Evolutionary conservation across 1,140 invertebrate genomes (phyloP).

Genomic region (Coelopa frigida): DNA sequence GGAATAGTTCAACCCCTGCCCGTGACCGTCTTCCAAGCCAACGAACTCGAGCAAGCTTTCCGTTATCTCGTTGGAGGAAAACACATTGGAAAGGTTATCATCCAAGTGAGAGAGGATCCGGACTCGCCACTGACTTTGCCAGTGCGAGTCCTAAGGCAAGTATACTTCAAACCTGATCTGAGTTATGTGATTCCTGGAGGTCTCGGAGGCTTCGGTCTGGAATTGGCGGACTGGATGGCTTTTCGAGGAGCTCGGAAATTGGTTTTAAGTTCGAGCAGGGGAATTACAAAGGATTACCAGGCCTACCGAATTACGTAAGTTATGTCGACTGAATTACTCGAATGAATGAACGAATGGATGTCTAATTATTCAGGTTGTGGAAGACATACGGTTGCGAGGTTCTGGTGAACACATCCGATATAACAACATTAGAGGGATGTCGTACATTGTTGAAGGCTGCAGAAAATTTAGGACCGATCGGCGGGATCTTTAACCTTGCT

Average conservation of each 20-base stretch:
- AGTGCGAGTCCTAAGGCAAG: constrained; percentile 39
- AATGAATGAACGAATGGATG: too few relatives aligned
- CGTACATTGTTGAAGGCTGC: constrained; percentile 56
- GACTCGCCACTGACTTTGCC: constrained; percentile 37
- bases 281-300: constrained; percentile 76
- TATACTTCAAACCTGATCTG: constrained; percentile 45
- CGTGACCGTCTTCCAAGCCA: constrained; percentile 51
- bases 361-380: constrained; percentile 55
- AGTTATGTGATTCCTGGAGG: constrained; percentile 63
- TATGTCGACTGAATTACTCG: too few relatives aligned
- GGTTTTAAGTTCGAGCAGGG: constrained; percentile 71
- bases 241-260: constrained; percentile 70
- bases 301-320: constrained; percentile 51
- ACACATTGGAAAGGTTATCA: constrained; percentile 78
- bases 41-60: constrained; percentile 61
- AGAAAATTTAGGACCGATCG: constrained; percentile 55
- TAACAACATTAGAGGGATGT: constrained; percentile 55
- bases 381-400: constrained; percentile 55
- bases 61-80: constrained; percentile 75
- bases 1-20: constrained; percentile 60
- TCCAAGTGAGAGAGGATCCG: constrained; percentile 27
- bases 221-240: constrained; percentile 80
- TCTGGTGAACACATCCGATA: constrained; percentile 56
- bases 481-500: constrained; percentile 78
- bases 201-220: constrained; percentile 86